Evolutionary conservation across 1,140 invertebrate species (phyloP).

Genomic region (Sipha flava): DNA sequence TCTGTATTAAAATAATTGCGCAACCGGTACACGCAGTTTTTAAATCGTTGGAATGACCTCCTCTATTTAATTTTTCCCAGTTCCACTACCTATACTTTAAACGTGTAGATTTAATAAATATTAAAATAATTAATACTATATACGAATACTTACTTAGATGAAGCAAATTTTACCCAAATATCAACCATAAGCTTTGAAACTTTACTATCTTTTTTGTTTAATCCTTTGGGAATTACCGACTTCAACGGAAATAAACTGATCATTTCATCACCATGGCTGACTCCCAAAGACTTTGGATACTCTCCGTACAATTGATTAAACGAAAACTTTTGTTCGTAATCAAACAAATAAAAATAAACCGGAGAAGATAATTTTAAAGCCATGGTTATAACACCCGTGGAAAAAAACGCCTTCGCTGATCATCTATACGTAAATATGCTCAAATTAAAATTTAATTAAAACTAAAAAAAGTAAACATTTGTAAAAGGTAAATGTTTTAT

Average conservation of each 20-base stretch:
- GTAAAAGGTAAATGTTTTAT: neutral
- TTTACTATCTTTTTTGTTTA: neutral
- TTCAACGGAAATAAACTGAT: neutral
- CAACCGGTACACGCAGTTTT: too few species aligned
- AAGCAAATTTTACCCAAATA: conserved; percentile 4
- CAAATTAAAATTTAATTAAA: too few species aligned
- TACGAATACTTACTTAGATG: neutral
- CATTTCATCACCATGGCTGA: neutral
- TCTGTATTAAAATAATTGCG: too few species aligned
- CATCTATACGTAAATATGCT: neutral
- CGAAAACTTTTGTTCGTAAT: conserved; percentile 7
- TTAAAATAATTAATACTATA: neutral
- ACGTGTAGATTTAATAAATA: neutral
- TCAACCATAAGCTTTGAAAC: conserved; percentile 10
- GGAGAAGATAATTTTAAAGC: neutral
- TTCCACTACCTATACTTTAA: too few species aligned
- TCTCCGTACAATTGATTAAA: neutral
- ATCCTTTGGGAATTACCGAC: neutral
- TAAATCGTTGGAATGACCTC: too few species aligned
- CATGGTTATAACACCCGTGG: neutral
- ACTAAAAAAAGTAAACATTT: neutral
- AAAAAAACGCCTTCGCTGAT: neutral
- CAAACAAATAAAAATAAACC: neutral
- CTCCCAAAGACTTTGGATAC: neutral
- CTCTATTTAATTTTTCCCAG: too few species aligned